A percentile compares a stretch with the other conserved stretches of the same genome.
Conservation (phyloP, 2,797 vertebrate genomes). For the Hybognathus amarus region DNA sequence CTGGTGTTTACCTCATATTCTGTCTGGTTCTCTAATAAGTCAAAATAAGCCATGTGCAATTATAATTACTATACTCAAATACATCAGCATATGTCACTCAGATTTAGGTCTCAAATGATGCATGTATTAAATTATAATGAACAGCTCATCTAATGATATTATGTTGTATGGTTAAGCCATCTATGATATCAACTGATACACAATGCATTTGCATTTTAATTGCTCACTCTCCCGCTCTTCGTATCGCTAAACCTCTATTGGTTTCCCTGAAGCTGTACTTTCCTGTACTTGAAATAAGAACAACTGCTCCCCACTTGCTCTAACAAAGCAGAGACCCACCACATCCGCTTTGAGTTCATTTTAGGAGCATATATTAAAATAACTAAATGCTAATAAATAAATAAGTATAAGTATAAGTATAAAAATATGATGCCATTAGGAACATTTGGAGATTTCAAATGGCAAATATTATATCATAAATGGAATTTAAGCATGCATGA, state of each 20-base stretch:
- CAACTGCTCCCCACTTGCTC: neutral
- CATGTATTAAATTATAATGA: constrained; percentile 24
- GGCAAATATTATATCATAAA: neutral
- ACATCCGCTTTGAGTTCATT: too few relatives aligned
- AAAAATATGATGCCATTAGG: neutral
- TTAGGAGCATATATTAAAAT: neutral
- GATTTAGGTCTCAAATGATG: constrained; percentile 20
- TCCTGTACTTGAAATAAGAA: too few relatives aligned
- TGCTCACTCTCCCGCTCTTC: neutral
- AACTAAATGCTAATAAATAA: too few relatives aligned
- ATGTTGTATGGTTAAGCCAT: neutral
- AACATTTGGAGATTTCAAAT: neutral
- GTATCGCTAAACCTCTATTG: neutral
- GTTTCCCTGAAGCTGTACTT: neutral
- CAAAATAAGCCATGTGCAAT: constrained; percentile 29
- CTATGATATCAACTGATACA: neutral
- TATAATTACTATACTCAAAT: constrained; percentile 16
- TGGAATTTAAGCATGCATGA: neutral
- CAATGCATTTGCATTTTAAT: constrained; percentile 26
- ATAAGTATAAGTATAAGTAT: too few relatives aligned
- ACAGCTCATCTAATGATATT: neutral
- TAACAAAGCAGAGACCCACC: neutral
- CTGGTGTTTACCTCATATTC: neutral
- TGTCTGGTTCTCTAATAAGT: constrained; percentile 33
- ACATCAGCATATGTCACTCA: constrained; percentile 24